A percentile compares a stretch with the other conserved stretches of the same genome.
phyloP scores from a whole-genome alignment of 2,113 vertebrate species.

The Cacatua alba region DNA sequence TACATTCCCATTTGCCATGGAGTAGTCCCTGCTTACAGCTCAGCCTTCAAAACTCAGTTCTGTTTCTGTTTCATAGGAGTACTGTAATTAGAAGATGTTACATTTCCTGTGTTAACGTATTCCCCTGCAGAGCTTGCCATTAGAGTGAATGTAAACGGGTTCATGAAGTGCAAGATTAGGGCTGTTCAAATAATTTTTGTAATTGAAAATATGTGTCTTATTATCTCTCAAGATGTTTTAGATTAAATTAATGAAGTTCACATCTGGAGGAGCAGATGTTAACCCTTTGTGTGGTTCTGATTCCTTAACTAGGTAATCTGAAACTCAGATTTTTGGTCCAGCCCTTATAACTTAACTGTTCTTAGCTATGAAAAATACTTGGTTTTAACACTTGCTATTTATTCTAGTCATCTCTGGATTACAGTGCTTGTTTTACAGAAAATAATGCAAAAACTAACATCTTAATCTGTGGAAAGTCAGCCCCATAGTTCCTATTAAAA shows the following conservation, averaged over 20 bases:
- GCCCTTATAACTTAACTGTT: not conserved
- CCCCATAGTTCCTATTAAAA: not conserved
- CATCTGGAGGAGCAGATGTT: conserved; percentile 47
- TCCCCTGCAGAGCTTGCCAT: conserved; percentile 41
- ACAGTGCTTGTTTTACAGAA: not conserved
- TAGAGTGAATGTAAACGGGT: conserved; percentile 40
- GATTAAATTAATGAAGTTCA: conserved; percentile 59
- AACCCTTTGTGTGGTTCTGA: conserved; percentile 5
- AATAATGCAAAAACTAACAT: not conserved
- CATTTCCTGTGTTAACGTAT: conserved; percentile 26
- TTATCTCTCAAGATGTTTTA: conserved; percentile 54
- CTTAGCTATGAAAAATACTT: not conserved
- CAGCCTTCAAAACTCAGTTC: not conserved
- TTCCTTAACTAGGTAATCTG: not conserved
- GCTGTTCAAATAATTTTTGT: conserved; percentile 65
- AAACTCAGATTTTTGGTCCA: not conserved
- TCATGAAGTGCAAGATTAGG: conserved; percentile 59
- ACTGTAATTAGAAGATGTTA: conserved; percentile 45
- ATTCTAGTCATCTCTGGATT: not conserved
- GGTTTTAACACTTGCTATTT: not conserved
- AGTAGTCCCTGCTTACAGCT: not conserved
- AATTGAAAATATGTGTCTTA: conserved; percentile 62
- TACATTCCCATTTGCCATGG: not conserved
- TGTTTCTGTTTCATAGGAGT: conserved; percentile 27
- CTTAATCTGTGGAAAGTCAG: not conserved